Evolutionary conservation across 2,797 vertebrate genomes (phyloP), one percentile per base, ranked within the genome.

Genomic region (Labroides dimidiatus): DNA sequence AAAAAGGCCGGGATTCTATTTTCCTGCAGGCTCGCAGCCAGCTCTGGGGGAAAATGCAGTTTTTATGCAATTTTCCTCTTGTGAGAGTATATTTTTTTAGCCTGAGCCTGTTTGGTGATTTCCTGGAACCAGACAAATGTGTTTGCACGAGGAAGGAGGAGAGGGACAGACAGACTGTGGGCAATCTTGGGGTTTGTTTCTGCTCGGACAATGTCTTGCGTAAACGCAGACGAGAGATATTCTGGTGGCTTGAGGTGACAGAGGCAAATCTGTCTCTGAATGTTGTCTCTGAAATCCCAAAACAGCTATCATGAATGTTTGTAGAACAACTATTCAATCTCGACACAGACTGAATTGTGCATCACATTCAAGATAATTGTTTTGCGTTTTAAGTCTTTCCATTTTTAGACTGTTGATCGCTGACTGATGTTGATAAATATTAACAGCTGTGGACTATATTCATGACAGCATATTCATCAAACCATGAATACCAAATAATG

Each of bases 1-100:
- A 64, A 69, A 77, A 62, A 48, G 63, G 56, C 55, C 43, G 11
- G 2, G 33, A 33, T 17, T 37, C 43, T n/a, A 57, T 57, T 72
- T 62, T 57, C 57, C 57, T 43, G 33, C 49, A 57, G 54, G 19
- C 45, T 1, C 33, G 24, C 27, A 37, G 45, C 44, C 45, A 43
- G 37, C 0, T 2, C 20, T 14, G 39, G 23, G 12, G 23, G n/a
- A 50, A 65, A 42, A 43, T 4, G 5, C 42, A 53, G 42, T 16
- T 56, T 63, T 57, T 20, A 43, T 52, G 41, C 21, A 50, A 43
- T 68, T 72, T 55, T 58, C 48, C 23, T 57, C 44, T 14, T 11
- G 4, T 10, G 16, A 44, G 50, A 63, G 57, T 44, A 1, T 21
- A 19, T 30, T 43, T 24, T 53, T 64, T 27, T 21, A 16, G 6